These are phyloP conservation scores for Clavelina lepadiformis DNA, from an alignment of 23 tunicate species.

Conservation along the genomic window DNA sequence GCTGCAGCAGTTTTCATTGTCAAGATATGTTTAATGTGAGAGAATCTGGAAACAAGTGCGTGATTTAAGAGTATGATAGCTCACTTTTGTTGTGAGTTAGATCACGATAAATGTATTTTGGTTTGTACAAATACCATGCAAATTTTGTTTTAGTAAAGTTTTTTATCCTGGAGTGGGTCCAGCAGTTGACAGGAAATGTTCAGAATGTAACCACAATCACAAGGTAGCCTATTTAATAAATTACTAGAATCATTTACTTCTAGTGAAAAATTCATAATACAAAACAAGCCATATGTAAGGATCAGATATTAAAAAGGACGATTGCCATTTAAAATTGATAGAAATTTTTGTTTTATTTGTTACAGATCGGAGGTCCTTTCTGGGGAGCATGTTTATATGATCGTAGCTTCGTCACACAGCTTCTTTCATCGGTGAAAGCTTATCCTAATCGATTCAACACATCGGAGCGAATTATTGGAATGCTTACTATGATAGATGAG, in stretches of 20 bases:
- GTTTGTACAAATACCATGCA: too few relatives aligned
- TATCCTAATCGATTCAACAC: constrained; percentile 34
- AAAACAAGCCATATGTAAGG: too few relatives aligned
- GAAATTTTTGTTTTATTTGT: too few relatives aligned
- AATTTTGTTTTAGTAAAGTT: constrained; percentile 10
- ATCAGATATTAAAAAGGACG: too few relatives aligned
- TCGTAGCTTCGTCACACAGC: constrained; percentile 33
- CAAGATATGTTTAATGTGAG: constrained; percentile 12
- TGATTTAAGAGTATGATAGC: too few relatives aligned
- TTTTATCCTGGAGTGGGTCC: constrained; percentile 59
- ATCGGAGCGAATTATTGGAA: constrained; percentile 57
- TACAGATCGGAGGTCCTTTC: constrained; percentile 81
- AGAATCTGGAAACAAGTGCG: constrained; percentile 17
- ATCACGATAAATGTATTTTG: too few relatives aligned
- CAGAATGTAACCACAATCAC: constrained; percentile 55
- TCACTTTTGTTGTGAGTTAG: too few relatives aligned
- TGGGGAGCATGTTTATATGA: constrained; percentile 84
- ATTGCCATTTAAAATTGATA: too few relatives aligned
- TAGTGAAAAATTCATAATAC: too few relatives aligned
- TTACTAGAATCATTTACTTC: too few relatives aligned
- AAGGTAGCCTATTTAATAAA: constrained; percentile 40
- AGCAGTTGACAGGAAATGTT: constrained; percentile 54
- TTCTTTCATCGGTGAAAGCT: constrained; percentile 40
- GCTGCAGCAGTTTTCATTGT: constrained; percentile 51
- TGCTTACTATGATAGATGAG: constrained; percentile 69